Percentiles rank a stretch among this genome's conserved stretches.
phyloP scores from a whole-genome alignment of 1,140 invertebrate genomes.

The Eulimnadia texana region DNA sequence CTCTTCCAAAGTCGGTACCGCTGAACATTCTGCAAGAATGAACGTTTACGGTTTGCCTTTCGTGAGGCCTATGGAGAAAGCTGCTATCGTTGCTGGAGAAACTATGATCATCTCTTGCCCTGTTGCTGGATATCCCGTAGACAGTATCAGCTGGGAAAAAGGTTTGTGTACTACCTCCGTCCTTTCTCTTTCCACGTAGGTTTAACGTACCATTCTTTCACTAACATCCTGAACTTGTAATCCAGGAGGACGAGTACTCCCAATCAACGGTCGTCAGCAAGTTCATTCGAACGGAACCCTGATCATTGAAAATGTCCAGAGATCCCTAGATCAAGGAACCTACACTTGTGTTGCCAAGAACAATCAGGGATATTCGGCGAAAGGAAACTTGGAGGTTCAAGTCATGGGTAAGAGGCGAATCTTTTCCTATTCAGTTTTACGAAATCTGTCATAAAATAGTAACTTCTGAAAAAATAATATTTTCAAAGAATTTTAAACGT shows the following conservation, averaged over 20 bases:
- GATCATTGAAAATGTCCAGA: conserved; percentile 84
- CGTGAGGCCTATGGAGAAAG: conserved; percentile 81
- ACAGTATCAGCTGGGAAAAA: conserved; percentile 84
- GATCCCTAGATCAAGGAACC: conserved; percentile 77
- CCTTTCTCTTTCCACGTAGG: neutral
- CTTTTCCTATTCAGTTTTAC: neutral
- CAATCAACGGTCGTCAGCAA: conserved; percentile 88
- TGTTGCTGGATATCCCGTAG: conserved; percentile 85
- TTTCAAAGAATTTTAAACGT: no score
- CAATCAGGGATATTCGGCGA: conserved; percentile 70
- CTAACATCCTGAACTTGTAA: conserved; percentile 2
- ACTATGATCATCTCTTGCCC: conserved; percentile 76
- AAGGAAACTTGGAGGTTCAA: conserved; percentile 76
- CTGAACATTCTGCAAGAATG: conserved; percentile 68
- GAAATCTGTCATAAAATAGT: neutral
- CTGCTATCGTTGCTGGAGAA: conserved; percentile 84
- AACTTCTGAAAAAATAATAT: neutral
- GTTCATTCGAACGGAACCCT: conserved; percentile 86
- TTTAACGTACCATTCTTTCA: neutral
- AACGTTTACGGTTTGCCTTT: conserved; percentile 85
- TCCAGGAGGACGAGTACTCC: conserved; percentile 52
- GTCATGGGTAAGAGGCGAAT: conserved; percentile 68
- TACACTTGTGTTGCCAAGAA: conserved; percentile 89
- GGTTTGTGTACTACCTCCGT: conserved; percentile 30
- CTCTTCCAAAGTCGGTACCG: conserved; percentile 76